Evolutionary conservation across 1,140 invertebrate species (phyloP), one percentile per base, ranked within the genome.

Genomic region (Cherax quadricarinatus): DNA sequence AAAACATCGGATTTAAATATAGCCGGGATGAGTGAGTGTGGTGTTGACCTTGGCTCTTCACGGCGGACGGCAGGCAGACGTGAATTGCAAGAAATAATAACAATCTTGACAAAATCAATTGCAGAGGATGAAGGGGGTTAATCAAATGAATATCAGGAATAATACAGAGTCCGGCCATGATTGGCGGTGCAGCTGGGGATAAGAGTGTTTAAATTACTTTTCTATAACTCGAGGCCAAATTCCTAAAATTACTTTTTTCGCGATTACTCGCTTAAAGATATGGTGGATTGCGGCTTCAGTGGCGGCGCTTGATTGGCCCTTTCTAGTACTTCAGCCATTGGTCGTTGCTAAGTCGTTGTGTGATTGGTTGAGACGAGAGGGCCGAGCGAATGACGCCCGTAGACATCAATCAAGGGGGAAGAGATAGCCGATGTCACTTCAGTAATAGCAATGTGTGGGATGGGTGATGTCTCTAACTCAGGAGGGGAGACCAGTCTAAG

Each of bases 41-140:
- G 30, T 62, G 82, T 82, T 90, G 88, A 49, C 88, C 88, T 90
- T 85, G 88, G 49, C 81, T 21, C 9, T 10, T 49, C 81, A 14
- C 88, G 88, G 85, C 70, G 82, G 88, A 90, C 88, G 88, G 78
- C 88, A 66, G 57, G 53, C 78, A 84, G 88, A 90, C 88, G 85
- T 90, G 88, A 90, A 90, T 90, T 90, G 88, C 88, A 84, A 82
- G 88, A 90, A 90, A 90, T 90, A 82, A 90, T 90, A 66, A 90
- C 85, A 85, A 90, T 90, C 88, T 90, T 85, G 88, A 90, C 88
- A 84, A 90, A 90, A 90, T 90, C 81, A 90, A 90, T 90, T 90
- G 88, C 73, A 85, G 81, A 60, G 88, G 66, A 90, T 90, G 88
- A 90, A 90, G 88, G 88, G 88, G 88, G 88, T 85, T 90, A 90